phyloP scores from a whole-genome alignment of 2,113 vertebrate species.

The Megaceryle maxima region DNA sequence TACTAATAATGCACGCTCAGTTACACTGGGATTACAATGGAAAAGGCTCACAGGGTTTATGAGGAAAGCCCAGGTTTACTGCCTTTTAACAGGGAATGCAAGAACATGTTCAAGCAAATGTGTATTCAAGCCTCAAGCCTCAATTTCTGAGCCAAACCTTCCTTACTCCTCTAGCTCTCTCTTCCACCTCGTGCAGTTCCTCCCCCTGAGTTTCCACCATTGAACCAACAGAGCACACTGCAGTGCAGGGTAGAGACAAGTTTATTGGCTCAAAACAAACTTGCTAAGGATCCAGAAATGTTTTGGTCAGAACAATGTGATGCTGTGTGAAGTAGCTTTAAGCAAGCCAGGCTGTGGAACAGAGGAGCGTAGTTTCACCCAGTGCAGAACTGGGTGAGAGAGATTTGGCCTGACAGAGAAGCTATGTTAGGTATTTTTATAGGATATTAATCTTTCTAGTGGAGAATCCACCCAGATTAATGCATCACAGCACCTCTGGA shows the following conservation, averaged over 20 bases:
- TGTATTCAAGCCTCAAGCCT: background rate
- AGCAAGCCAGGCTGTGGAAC: background rate
- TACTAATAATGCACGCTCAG: background rate
- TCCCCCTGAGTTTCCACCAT: background rate
- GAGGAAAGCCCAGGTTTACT: background rate
- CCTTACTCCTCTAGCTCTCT: background rate
- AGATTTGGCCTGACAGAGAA: background rate
- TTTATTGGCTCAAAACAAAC: background rate
- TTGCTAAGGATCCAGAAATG: accelerated
- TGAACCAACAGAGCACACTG: background rate
- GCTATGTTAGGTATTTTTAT: background rate
- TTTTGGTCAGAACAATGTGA: background rate
- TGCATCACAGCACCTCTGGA: accelerated
- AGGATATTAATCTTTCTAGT: background rate
- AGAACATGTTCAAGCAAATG: background rate
- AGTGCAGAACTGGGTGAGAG: background rate
- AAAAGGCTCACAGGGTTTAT: background rate
- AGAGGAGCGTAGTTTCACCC: background rate
- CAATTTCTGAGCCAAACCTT: background rate
- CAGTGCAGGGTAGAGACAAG: background rate
- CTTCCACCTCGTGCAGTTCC: accelerated
- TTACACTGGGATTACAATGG: background rate
- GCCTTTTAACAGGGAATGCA: background rate
- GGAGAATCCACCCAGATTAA: background rate
- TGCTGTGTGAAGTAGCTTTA: background rate